phyloP scores from a whole-genome alignment of 2,797 vertebrate species.

The Rhinichthys osculus region DNA sequence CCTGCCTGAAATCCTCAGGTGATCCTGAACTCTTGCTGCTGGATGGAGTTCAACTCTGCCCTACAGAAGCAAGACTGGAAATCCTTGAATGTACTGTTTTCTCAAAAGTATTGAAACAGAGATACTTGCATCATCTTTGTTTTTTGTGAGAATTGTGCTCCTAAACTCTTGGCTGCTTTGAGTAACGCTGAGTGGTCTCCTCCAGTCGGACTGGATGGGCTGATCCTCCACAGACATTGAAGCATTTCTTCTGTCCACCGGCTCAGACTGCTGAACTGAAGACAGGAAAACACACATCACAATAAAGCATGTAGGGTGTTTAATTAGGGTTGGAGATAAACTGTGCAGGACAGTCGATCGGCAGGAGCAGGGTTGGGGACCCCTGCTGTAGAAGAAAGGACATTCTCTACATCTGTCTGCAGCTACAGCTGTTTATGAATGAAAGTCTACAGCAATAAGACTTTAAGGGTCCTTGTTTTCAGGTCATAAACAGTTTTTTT shows the following conservation, averaged over 20 bases:
- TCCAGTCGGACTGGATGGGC: not conserved
- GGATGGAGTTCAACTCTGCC: no score
- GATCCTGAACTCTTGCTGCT: no score
- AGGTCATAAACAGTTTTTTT: no score
- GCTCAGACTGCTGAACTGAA: not conserved
- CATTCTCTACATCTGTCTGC: no score
- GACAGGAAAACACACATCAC: not conserved
- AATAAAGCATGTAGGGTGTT: not conserved
- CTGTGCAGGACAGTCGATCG: no score
- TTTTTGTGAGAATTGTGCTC: not conserved
- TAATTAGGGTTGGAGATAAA: no score
- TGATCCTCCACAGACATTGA: not conserved
- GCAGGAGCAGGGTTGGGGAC: no score
- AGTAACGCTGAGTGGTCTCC: fast-evolving
- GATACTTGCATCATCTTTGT: not conserved
- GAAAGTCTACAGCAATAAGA: no score
- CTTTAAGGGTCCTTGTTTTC: no score
- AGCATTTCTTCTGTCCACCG: not conserved
- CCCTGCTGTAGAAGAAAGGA: no score
- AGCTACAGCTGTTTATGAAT: no score
- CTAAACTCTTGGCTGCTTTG: not conserved
- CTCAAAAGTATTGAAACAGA: not conserved
- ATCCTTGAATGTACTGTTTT: not conserved
- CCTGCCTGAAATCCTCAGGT: no score
- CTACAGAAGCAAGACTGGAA: not conserved